Evolutionary conservation across 2,113 vertebrate species (phyloP), one percentile per base, ranked within the genome.

Genomic region (Vulpes lagopus): DNA sequence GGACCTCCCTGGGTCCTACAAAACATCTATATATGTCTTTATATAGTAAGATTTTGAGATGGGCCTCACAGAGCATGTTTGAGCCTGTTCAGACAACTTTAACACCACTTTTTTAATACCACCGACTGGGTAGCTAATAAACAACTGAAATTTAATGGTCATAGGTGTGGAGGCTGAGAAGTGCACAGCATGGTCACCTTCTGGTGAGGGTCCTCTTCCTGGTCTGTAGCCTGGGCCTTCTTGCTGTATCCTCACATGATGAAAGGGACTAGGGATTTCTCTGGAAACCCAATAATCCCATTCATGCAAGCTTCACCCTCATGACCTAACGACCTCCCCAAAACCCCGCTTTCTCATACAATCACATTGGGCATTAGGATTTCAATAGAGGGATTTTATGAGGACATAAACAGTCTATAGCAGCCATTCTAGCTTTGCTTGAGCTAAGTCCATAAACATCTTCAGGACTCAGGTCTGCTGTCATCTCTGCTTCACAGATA

Each of bases 1-100:
- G 35, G 1, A 7, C 1, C 19, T 84, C 7, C 17, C 32, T 2
- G 2, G 30, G 69, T 74, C 15, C 14, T n/a, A 0, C 2, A 20
- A 10, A 3, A 11, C 25, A 43, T 67, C 9, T 11, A 1, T n/a
- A 60, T 49, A 11, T 3, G 2, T 59, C 23, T 76, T 30, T 8
- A 0, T 30, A 0, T 1, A 76, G 64, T 11, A 57, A 17, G 32
- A 10, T 23, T 19, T 15, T 17, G 32, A 16, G 9, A 27, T 35
- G 49, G 10, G 15, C 74, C 43, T 30, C 43, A 51, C 22, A 35
- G 32, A 57, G 27, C 2, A 0, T 4, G 30, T 27, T 16, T 73
- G 30, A 1, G 22, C 53, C 55, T 22, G 22, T 27, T 12, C 16
- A 57, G 38, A 67, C 2, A 12, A 9, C 20, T 65, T 11, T 55